Percentiles rank a stretch among this genome's conserved stretches.
Conservation (phyloP, 1,140 invertebrate genomes). For the Parapsyche elsis region DNA sequence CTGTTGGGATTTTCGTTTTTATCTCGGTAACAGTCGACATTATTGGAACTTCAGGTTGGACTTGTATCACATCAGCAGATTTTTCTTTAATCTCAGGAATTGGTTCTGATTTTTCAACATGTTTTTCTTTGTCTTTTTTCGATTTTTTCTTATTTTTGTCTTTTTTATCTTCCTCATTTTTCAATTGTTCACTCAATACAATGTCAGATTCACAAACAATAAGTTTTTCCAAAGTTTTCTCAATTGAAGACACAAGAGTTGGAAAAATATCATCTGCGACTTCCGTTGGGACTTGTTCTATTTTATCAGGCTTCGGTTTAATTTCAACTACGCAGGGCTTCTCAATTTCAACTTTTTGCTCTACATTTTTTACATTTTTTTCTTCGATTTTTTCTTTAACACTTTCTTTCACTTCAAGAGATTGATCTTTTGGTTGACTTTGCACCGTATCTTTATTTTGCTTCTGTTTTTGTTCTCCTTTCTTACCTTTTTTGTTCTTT, state of each 20-base stretch:
- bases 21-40: not conserved
- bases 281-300: not conserved
- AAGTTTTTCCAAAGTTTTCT: conserved; percentile 52
- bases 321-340: conserved; percentile 1
- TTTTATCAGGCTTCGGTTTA: conserved; percentile 14
- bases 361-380: not conserved
- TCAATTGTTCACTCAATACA: conserved; percentile 37
- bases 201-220: conserved; percentile 53
- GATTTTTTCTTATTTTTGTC: conserved; percentile 33
- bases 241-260: conserved; percentile 49
- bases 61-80: not conserved
- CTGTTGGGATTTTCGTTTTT: not conserved
- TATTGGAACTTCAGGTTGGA: not conserved
- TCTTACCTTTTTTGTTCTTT: conserved; percentile 37
- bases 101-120: conserved; percentile 13
- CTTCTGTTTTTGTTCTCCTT: conserved; percentile 46
- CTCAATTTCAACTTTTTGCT: not conserved
- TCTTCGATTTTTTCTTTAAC: not conserved
- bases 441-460: conserved; percentile 23
- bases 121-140: conserved; percentile 32
- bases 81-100: not conserved
- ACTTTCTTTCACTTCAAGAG: not conserved
- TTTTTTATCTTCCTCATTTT: conserved; percentile 40
- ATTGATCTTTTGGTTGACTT: conserved; percentile 3
- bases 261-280: conserved; percentile 47